Evolutionary conservation across 2,797 vertebrate genomes (phyloP), one percentile per base, ranked within the genome.

Genomic region (Galago senegalensis): DNA sequence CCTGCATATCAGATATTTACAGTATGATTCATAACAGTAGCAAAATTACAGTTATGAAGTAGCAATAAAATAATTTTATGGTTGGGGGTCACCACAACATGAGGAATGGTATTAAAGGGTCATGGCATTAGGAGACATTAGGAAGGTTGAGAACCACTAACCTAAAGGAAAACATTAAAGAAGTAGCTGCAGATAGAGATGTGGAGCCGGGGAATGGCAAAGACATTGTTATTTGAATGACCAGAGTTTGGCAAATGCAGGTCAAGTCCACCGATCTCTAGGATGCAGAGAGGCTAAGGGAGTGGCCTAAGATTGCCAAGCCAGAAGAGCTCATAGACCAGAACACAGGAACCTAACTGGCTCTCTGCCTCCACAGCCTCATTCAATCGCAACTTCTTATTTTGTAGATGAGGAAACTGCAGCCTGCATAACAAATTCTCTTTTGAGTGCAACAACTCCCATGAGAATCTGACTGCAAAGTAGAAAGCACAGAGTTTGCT

Each of bases 331-430:
- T 63, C 40, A 69, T 13, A 87, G 60, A 72, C 13, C 6, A 67
- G 80, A 93, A 56, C 12, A 11, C 6, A 3, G 29, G 29, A 76
- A n/a, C 72, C 87, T 73, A 89, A 72, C 58, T 34, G 40, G 16
- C 20, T 82, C 40, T 92, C 86, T 86, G 34, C 0, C 49, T 69
- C 75, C 6, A 37, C n/a, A 29, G 84, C 72, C 80, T 87, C 37
- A 17, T 87, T 94, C 90, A 73, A 10, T 37, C 7, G 23, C 46
- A 9, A 53, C 75, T 95, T 96, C 87, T 82, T 89, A 3, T 69
- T 96, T 85, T 94, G 37, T 46, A 73, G 70, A 88, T n/a, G 29
- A 95, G 40, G 34, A 94, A 86, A 86, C 56, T 31, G 40, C 31
- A 58, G 61, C 56, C 37, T 2, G 3, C 87, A 75, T 60, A 95